Percentiles rank a stretch among this genome's conserved stretches.
Conservation (phyloP, 2,797 vertebrate genomes). For the Florisuga fusca region DNA sequence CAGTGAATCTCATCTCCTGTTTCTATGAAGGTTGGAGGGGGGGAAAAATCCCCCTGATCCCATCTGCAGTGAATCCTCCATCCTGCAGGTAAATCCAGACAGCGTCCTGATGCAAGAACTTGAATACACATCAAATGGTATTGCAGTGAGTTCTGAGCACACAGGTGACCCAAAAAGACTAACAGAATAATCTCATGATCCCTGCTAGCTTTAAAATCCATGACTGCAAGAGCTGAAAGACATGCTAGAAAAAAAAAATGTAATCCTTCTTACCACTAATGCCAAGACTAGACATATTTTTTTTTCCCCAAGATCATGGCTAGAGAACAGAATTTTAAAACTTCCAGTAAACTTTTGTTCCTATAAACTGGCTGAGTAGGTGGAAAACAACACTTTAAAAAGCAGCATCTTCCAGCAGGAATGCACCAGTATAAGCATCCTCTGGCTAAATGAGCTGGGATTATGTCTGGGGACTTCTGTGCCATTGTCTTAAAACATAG, state of each 20-base stretch:
- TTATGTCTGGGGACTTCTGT: neutral
- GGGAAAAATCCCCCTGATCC: neutral
- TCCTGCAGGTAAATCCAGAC: neutral
- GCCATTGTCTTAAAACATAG: neutral
- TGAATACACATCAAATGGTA: neutral
- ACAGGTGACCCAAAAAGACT: neutral
- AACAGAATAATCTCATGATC: conserved; percentile 24
- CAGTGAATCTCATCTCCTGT: neutral
- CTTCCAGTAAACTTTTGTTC: neutral
- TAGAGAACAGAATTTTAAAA: neutral
- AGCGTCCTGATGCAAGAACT: neutral
- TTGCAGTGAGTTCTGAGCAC: neutral
- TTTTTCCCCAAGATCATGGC: neutral
- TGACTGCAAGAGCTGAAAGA: neutral
- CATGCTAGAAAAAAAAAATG: neutral
- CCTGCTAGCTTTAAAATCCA: conserved; percentile 14
- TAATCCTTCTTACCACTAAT: neutral
- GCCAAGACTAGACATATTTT: neutral
- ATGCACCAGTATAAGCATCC: neutral
- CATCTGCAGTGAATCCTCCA: no score
- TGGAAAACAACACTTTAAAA: neutral
- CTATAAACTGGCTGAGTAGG: neutral
- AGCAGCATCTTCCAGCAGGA: neutral
- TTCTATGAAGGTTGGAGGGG: neutral
- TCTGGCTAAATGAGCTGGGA: neutral